A percentile compares a stretch with the other conserved stretches of the same genome.
Conservation (phyloP, 2,113 vertebrate species). For the Stomatorhinus ivindoensis region DNA sequence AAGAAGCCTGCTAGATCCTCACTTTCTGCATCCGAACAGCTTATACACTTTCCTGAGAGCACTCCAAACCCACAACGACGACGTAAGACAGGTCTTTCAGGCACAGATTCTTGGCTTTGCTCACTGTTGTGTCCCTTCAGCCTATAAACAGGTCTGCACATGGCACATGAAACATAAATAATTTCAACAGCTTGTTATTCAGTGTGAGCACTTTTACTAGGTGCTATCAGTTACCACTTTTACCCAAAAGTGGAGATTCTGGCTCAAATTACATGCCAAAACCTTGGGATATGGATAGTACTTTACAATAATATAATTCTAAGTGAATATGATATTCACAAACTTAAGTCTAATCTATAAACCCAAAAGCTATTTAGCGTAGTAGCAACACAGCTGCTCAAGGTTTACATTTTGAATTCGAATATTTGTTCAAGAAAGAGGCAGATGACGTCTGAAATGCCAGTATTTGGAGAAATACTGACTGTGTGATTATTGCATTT, state of each 20-base stretch:
- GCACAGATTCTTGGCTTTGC: neutral
- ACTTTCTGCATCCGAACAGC: neutral
- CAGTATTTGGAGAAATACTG: neutral
- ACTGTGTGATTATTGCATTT: neutral
- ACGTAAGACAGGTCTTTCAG: neutral
- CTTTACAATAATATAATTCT: neutral
- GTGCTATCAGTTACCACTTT: neutral
- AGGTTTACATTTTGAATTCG: neutral
- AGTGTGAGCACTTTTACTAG: neutral
- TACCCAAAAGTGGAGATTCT: neutral
- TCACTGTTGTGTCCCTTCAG: neutral
- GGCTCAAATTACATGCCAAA: neutral
- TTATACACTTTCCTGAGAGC: neutral
- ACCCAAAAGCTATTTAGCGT: neutral
- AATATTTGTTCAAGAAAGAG: neutral
- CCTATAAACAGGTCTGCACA: neutral
- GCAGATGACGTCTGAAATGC: neutral
- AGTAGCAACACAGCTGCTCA: neutral
- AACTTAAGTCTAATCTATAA: neutral
- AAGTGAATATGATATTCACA: neutral
- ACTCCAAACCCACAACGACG: neutral
- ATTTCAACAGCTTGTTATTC: neutral
- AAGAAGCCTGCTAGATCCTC: neutral
- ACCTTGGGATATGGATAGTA: neutral
- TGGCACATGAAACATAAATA: neutral